Percentiles rank a stretch among this genome's conserved stretches.
Evolutionary conservation across 2,797 vertebrate genomes (phyloP).

Genomic region (Gymnothorax javanicus): DNA sequence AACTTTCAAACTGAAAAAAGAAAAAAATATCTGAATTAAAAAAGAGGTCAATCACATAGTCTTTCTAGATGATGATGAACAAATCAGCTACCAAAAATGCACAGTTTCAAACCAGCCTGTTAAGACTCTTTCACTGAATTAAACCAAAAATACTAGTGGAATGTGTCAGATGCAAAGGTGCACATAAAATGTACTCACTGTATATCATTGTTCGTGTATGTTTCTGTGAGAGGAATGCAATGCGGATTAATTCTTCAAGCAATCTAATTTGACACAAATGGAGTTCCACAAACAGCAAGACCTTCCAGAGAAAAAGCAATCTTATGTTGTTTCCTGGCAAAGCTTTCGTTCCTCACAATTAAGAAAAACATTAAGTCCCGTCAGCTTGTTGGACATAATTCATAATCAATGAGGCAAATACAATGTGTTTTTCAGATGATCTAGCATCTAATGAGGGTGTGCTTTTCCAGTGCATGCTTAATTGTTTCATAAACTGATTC

Average conservation of each 20-base stretch:
- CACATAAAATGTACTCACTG: too few relatives aligned
- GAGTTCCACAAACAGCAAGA: background rate
- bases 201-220: background rate
- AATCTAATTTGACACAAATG: background rate
- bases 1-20: conserved; percentile 79
- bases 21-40: background rate
- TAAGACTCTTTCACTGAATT: background rate
- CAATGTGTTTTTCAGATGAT: conserved; percentile 15
- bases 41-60: background rate
- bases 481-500: conserved; percentile 13
- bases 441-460: conserved; percentile 7
- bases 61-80: background rate
- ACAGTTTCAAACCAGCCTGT: background rate
- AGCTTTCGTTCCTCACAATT: background rate
- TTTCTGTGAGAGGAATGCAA: background rate
- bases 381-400: conserved; percentile 19
- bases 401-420: conserved; percentile 15
- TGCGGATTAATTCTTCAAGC: background rate
- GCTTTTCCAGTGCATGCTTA: conserved; percentile 5
- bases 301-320: background rate
- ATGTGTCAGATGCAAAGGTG: background rate
- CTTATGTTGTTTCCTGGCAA: background rate
- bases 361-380: conserved; percentile 7
- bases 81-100: background rate
- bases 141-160: background rate